These are phyloP conservation scores for Hetaerina titia DNA, from an alignment of 2,888 invertebrate genomes.

Conservation along the genomic window DNA sequence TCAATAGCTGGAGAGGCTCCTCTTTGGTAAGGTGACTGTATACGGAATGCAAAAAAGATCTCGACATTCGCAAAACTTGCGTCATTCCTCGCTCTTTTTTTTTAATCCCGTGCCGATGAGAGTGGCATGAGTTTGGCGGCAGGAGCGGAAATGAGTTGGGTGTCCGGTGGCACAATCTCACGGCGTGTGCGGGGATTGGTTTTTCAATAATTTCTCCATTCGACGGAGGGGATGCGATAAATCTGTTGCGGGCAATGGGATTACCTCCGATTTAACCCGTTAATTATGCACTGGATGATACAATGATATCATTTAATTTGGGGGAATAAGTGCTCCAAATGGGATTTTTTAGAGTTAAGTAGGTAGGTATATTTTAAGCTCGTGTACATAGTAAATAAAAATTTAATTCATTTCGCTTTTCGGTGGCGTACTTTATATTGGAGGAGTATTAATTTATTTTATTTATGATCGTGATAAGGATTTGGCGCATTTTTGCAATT, in stretches of 20 bases:
- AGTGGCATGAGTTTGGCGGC: background rate
- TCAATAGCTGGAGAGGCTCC: background rate
- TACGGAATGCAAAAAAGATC: conserved; percentile 26
- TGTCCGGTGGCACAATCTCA: background rate
- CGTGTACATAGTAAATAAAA: background rate
- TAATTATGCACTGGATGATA: background rate
- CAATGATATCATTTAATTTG: conserved; percentile 1
- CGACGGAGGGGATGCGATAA: conserved; percentile 12
- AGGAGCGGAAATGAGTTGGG: conserved; percentile 23
- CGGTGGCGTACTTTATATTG: background rate
- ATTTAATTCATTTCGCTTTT: background rate
- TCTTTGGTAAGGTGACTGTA: background rate
- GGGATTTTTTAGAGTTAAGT: background rate
- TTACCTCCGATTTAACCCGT: background rate
- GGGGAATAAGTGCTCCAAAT: background rate
- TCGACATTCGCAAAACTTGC: background rate
- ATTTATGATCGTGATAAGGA: too few relatives aligned
- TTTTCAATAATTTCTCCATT: conserved; percentile 54
- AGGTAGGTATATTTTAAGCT: background rate
- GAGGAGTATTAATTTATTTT: too few relatives aligned
- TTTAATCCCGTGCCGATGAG: background rate
- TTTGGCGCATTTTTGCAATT: too few relatives aligned
- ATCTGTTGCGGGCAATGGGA: background rate
- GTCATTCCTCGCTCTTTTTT: background rate
- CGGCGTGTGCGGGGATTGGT: conserved; percentile 16